These are phyloP conservation scores for Periophthalmodon schlosseri DNA, from an alignment of 2,113 vertebrate genomes.

Conservation along the genomic window DNA sequence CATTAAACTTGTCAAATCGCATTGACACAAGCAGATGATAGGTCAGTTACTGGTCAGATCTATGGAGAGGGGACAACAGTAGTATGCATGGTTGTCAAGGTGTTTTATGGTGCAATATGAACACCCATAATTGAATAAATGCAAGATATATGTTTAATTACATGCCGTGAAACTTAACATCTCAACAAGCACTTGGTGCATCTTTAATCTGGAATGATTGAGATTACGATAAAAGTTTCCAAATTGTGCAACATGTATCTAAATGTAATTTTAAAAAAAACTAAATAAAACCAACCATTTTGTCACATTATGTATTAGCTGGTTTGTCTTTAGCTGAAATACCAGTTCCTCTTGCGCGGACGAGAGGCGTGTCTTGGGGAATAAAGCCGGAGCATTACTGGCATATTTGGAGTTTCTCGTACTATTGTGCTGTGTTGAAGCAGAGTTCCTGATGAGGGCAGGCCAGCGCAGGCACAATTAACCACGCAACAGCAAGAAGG, in stretches of 20 bases:
- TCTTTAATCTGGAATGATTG: too few relatives aligned
- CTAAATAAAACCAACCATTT: neutral
- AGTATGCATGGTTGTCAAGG: too few relatives aligned
- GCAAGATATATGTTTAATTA: too few relatives aligned
- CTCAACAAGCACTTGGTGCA: too few relatives aligned
- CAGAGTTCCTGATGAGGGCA: slow-evolving; percentile 37
- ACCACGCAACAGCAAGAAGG: slow-evolving; percentile 33
- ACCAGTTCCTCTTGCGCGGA: slow-evolving; percentile 45
- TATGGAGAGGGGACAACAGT: too few relatives aligned
- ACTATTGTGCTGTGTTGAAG: slow-evolving; percentile 4
- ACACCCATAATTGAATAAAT: too few relatives aligned
- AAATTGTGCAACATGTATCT: neutral
- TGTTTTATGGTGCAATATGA: too few relatives aligned
- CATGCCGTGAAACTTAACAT: too few relatives aligned
- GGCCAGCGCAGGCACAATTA: slow-evolving; percentile 29
- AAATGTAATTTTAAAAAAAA: neutral
- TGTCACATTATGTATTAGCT: neutral
- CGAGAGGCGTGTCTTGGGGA: slow-evolving; percentile 39
- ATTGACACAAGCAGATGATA: too few relatives aligned
- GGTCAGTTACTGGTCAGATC: too few relatives aligned
- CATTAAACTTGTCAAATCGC: too few relatives aligned
- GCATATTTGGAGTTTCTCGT: slow-evolving; percentile 26
- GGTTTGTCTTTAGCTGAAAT: slow-evolving; percentile 12
- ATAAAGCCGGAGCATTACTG: neutral
- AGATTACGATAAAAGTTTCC: neutral